phyloP scores from a whole-genome alignment of 1,140 invertebrate species.

The Marisa cornuarietis region DNA sequence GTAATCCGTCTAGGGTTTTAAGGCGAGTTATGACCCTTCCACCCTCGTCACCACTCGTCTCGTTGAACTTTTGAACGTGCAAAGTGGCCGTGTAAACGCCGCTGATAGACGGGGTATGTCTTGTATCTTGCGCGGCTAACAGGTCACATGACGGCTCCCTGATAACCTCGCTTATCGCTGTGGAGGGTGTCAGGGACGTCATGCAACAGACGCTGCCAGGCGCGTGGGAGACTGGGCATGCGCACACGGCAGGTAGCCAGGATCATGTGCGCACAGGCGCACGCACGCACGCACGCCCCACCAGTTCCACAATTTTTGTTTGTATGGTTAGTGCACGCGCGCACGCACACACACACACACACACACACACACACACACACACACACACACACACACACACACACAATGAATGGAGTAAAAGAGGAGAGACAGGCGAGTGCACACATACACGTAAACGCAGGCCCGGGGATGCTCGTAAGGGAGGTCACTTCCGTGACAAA shows the following conservation, averaged over 20 bases:
- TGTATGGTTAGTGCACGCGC: background rate
- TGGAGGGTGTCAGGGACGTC: too few relatives aligned
- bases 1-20: background rate
- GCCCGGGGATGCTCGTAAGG: background rate
- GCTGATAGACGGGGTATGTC: too few relatives aligned
- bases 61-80: background rate
- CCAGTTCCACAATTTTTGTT: too few relatives aligned
- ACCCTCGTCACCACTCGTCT: background rate
- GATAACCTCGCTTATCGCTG: too few relatives aligned
- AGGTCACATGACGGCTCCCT: too few relatives aligned
- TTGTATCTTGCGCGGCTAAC: too few relatives aligned
- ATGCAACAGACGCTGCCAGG: too few relatives aligned
- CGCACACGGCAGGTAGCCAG: background rate
- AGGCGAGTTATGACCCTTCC: background rate
- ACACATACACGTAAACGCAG: background rate
- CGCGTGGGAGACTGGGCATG: too few relatives aligned
- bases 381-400: background rate
- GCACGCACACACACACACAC: background rate
- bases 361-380: background rate
- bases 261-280: background rate
- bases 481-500: background rate
- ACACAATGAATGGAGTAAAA: too few relatives aligned
- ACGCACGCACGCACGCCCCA: conserved; percentile 2
- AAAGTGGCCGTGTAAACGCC: too few relatives aligned
- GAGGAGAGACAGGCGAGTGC: too few relatives aligned